Conservation (phyloP, 2,888 invertebrate species). For the Tolmerus cingulatus region DNA sequence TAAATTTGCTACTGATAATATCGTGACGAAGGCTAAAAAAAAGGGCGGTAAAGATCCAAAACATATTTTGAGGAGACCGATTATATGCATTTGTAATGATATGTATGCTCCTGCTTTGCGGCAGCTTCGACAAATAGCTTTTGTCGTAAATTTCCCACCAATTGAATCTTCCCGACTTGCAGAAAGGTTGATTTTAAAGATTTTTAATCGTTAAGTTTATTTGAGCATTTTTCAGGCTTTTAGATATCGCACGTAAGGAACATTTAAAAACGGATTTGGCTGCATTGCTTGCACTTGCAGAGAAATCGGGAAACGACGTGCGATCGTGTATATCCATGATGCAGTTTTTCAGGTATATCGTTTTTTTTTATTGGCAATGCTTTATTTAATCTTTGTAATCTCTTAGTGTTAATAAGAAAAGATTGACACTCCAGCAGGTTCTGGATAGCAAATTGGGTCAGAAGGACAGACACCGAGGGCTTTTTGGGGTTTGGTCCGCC, state of each 20-base stretch:
- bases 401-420: conserved; percentile 57
- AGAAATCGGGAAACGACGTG: conserved; percentile 88
- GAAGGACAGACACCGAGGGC: conserved; percentile 85
- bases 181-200: conserved; percentile 59
- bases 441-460: conserved; percentile 77
- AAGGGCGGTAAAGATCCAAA: conserved; percentile 67
- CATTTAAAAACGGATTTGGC: conserved; percentile 73
- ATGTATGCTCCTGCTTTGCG: conserved; percentile 87
- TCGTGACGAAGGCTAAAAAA: conserved; percentile 58
- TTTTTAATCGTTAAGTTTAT: not conserved
- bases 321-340: conserved; percentile 90
- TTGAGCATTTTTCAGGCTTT: conserved; percentile 64
- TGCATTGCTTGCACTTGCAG: conserved; percentile 78
- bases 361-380: not conserved
- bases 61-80: conserved; percentile 79
- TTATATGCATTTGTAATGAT: conserved; percentile 98
- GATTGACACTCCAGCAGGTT: conserved; percentile 66
- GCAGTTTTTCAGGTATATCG: conserved; percentile 70
- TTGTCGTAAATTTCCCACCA: conserved; percentile 76
- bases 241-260: conserved; percentile 74
- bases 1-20: conserved; percentile 76
- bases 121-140: conserved; percentile 77
- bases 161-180: conserved; percentile 68
- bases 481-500: conserved; percentile 85
- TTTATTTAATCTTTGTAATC: not conserved